Evolutionary conservation across 2,113 vertebrate species (phyloP).

Genomic region (Corynorhinus townsendii): DNA sequence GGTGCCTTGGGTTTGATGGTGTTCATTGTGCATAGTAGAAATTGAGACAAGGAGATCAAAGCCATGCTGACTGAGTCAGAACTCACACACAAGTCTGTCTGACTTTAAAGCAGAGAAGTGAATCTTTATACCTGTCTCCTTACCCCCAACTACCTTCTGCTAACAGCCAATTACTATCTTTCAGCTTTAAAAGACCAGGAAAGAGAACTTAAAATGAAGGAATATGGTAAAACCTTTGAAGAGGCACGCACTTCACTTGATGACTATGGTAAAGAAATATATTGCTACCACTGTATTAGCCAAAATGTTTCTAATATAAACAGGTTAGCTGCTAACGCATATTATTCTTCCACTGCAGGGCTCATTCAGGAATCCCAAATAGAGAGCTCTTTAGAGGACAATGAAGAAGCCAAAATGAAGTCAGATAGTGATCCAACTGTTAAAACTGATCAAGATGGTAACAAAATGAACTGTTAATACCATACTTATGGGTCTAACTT

Average conservation of each 20-base stretch:
- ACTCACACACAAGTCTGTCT: not conserved
- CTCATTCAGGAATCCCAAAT: not conserved
- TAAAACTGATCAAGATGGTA: not conserved
- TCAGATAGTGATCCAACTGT: not conserved
- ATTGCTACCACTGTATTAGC: not conserved
- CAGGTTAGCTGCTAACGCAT: not conserved
- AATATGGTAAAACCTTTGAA: not conserved
- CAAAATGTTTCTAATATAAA: not conserved
- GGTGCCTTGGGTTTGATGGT: not conserved
- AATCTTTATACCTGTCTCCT: not conserved
- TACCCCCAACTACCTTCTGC: not conserved
- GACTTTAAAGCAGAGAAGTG: not conserved
- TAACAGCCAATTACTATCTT: constrained; percentile 29
- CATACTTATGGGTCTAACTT: not conserved
- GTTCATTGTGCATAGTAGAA: not conserved
- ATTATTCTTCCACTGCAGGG: not conserved
- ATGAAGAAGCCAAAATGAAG: not conserved
- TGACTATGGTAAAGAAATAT: constrained; percentile 45
- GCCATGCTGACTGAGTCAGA: not conserved
- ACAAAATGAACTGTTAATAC: not conserved
- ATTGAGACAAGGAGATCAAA: not conserved
- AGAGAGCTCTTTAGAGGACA: not conserved
- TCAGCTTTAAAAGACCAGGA: not conserved
- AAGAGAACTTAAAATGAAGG: not conserved
- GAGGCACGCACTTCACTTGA: fast-evolving